phyloP scores from a whole-genome alignment of 2,888 invertebrate genomes.

The Priocnemis perturbator region DNA sequence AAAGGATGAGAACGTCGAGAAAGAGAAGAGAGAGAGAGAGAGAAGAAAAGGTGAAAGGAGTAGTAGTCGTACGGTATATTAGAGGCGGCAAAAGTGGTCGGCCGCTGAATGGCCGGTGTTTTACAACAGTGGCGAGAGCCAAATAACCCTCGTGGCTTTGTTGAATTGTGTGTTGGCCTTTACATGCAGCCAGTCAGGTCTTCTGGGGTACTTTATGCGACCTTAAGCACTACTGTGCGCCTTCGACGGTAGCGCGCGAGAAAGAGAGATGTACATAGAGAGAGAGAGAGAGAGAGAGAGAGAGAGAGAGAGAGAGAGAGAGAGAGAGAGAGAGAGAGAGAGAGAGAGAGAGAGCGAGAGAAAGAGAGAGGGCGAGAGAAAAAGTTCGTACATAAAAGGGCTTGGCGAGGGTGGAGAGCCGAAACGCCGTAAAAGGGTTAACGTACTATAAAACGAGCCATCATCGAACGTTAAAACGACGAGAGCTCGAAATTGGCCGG shows the following conservation, averaged over 20 bases:
- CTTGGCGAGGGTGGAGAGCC: slow-evolving; percentile 4
- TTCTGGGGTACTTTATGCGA: slow-evolving; percentile 36
- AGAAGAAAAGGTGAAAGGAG: slow-evolving; percentile 6
- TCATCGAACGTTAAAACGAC: slow-evolving; percentile 36
- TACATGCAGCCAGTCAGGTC: slow-evolving; percentile 8
- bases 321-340: slow-evolving; percentile 3
- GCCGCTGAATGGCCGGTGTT: slow-evolving; percentile 64
- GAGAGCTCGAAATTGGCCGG: background rate
- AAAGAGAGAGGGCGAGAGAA: slow-evolving; percentile 16
- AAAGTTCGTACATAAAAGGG: slow-evolving; percentile 20
- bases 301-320: background rate
- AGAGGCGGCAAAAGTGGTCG: slow-evolving; percentile 59
- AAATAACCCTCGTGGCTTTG: slow-evolving; percentile 61
- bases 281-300: too few species aligned
- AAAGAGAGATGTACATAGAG: too few species aligned
- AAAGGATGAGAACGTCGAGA: background rate
- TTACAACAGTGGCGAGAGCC: slow-evolving; percentile 64
- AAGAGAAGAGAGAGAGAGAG: slow-evolving; percentile 26
- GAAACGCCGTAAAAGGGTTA: slow-evolving; percentile 49
- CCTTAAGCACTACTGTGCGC: slow-evolving; percentile 22
- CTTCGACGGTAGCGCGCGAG: slow-evolving; percentile 5
- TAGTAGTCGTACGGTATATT: slow-evolving; percentile 44
- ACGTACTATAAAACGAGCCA: slow-evolving; percentile 52
- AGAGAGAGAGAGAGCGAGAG: background rate
- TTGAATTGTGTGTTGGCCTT: slow-evolving; percentile 35